phyloP scores from a whole-genome alignment of 2,888 invertebrate species.

The Aspidiotus rigidus region DNA sequence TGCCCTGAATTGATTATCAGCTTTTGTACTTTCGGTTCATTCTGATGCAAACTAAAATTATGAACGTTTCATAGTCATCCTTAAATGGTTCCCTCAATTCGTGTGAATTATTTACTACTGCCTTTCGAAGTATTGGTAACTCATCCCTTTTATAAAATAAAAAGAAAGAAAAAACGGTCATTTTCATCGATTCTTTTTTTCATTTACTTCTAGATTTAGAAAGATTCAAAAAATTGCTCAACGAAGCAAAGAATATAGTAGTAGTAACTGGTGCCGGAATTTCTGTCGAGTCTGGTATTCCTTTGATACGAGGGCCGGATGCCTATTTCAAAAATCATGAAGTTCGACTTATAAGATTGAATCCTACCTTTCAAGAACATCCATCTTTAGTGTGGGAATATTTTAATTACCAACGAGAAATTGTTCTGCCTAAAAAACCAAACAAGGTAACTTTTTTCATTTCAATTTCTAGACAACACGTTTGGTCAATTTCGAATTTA shows the following conservation, averaged over 20 bases:
- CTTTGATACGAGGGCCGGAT: slow-evolving; percentile 73
- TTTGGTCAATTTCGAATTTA: not conserved
- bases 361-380: slow-evolving; percentile 58
- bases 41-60: no score
- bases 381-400: slow-evolving; percentile 85
- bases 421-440: slow-evolving; percentile 60
- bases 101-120: no score
- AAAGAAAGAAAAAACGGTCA: no score
- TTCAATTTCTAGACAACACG: not conserved
- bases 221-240: slow-evolving; percentile 11
- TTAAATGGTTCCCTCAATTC: no score
- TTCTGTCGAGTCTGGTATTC: slow-evolving; percentile 77
- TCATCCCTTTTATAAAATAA: no score
- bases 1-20: no score
- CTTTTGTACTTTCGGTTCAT: no score
- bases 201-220: no score
- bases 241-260: slow-evolving; percentile 48
- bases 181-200: no score
- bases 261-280: slow-evolving; percentile 69
- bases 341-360: slow-evolving; percentile 59
- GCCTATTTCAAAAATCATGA: slow-evolving; percentile 72
- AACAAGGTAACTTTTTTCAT: slow-evolving; percentile 50
- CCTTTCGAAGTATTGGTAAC: no score
- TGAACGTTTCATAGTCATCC: no score
- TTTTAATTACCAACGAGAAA: slow-evolving; percentile 72